Evolutionary conservation across 2,888 invertebrate species (phyloP).

Genomic region (Thera britannica): DNA sequence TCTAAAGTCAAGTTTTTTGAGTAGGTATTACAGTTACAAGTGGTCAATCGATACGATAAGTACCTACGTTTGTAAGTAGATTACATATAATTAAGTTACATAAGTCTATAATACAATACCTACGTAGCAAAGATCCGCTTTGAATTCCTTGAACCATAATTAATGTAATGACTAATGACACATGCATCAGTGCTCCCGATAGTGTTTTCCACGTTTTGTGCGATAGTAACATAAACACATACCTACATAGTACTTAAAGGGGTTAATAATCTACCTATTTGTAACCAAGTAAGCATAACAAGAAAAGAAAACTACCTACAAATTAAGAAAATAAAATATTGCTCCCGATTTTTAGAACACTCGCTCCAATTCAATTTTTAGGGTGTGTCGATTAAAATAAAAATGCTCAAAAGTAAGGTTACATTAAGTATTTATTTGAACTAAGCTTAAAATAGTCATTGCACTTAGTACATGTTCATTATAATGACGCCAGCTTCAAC

Average conservation of each 20-base stretch:
- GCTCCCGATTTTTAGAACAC: too few relatives aligned
- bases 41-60: neutral
- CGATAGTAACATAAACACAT: conserved; percentile 1
- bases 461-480: conserved; percentile 60
- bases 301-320: too few relatives aligned
- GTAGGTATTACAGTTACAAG: too few relatives aligned
- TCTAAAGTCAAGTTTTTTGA: too few relatives aligned
- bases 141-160: neutral
- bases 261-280: too few relatives aligned
- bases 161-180: conserved; percentile 2
- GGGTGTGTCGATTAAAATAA: conserved; percentile 1
- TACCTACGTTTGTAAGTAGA: neutral
- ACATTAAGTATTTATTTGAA: conserved; percentile 54
- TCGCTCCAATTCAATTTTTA: too few relatives aligned
- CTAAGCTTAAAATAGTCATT: conserved; percentile 58
- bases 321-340: too few relatives aligned
- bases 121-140: conserved; percentile 17
- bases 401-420: conserved; percentile 36
- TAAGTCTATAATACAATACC: neutral
- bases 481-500: conserved; percentile 60
- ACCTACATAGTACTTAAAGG: too few relatives aligned
- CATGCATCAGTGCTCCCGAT: conserved; percentile 1
- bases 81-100: neutral
- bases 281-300: too few relatives aligned
- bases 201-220: conserved; percentile 12